Conservation (phyloP, 2,888 invertebrate species). For the Conomelus anceps region DNA sequence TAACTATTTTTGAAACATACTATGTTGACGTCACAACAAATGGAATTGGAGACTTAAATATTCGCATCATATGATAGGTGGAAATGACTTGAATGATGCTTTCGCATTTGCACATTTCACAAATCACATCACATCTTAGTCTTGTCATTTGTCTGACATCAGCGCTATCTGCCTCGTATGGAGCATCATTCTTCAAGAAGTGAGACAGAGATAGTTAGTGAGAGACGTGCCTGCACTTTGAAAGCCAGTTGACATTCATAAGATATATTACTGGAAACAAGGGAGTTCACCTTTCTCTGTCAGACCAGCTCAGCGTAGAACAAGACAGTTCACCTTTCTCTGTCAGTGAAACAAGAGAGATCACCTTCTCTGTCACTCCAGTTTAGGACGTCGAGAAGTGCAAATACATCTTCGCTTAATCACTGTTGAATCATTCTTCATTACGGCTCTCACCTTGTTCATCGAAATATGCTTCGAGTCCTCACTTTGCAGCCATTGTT, state of each 20-base stretch:
- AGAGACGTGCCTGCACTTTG: not conserved
- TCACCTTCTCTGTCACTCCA: not conserved
- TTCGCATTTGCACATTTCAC: not conserved
- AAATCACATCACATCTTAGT: not conserved
- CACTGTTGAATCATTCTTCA: not conserved
- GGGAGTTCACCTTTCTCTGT: not conserved
- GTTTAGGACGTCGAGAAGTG: not conserved
- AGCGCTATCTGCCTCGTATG: not conserved
- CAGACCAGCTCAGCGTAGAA: too few species aligned
- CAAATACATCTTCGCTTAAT: not conserved
- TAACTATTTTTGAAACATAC: not conserved
- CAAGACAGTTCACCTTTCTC: not conserved
- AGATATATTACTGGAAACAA: not conserved
- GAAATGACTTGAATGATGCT: not conserved
- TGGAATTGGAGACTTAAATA: not conserved
- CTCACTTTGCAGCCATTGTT: not conserved
- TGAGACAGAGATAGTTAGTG: not conserved
- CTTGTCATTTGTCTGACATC: not conserved
- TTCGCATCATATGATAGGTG: not conserved
- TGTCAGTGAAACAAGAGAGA: not conserved
- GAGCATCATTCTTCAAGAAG: not conserved
- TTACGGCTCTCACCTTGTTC: not conserved
- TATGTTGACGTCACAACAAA: not conserved
- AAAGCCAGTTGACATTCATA: not conserved
- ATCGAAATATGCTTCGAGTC: not conserved